Conservation (phyloP, 2,888 invertebrate genomes). For the Drosophila lutescens region DNA sequence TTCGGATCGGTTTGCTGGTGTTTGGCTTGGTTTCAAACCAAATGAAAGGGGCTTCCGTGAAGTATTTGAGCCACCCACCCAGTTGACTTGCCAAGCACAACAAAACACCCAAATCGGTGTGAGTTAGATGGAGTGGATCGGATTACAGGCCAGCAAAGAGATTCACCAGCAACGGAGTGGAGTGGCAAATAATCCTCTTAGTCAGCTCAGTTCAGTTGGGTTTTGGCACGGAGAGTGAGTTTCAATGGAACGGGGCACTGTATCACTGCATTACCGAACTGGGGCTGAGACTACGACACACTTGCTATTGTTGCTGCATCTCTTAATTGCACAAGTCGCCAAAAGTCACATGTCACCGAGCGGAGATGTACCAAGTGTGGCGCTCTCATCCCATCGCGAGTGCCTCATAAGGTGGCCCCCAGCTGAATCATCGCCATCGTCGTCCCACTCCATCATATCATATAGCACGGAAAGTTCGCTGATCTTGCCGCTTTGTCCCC, state of each 20-base stretch:
- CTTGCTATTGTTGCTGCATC: conserved; percentile 34
- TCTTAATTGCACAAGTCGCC: conserved; percentile 49
- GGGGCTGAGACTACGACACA: conserved; percentile 27
- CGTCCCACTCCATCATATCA: neutral
- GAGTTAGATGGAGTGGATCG: conserved; percentile 75
- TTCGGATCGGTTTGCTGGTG: conserved; percentile 18
- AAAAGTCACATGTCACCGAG: conserved; percentile 42
- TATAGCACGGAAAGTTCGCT: conserved; percentile 28
- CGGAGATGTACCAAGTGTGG: conserved; percentile 22
- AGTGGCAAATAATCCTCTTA: conserved; percentile 50
- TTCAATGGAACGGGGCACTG: conserved; percentile 20
- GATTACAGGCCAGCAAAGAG: conserved; percentile 50
- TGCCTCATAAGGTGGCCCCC: conserved; percentile 27
- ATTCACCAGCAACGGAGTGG: conserved; percentile 30
- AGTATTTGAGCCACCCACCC: conserved; percentile 65
- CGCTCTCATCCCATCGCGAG: conserved; percentile 16
- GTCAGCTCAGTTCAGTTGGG: conserved; percentile 22
- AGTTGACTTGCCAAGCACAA: conserved; percentile 64
- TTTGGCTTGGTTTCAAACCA: conserved; percentile 27
- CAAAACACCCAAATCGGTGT: conserved; percentile 45
- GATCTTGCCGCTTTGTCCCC: conserved; percentile 27
- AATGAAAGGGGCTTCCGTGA: conserved; percentile 66
- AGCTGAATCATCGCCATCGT: conserved; percentile 21
- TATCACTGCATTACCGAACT: conserved; percentile 4
- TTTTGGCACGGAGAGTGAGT: conserved; percentile 14